Evolutionary conservation across 2,888 invertebrate species (phyloP).

Genomic region (Pyrochroa serraticornis): DNA sequence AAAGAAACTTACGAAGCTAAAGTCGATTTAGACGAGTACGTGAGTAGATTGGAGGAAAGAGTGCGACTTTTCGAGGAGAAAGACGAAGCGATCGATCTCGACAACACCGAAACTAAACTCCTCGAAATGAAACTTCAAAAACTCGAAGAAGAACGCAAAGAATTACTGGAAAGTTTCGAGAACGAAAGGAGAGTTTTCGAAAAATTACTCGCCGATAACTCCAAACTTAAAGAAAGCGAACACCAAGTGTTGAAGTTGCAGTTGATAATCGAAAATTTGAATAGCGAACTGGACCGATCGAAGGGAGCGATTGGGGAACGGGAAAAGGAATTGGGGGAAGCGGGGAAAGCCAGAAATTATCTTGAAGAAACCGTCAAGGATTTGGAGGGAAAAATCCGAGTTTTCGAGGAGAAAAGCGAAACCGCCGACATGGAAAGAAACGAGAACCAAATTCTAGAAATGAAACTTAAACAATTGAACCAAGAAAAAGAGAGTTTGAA

Average conservation of each 20-base stretch:
- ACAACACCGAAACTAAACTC: constrained; percentile 33
- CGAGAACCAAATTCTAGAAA: constrained; percentile 8
- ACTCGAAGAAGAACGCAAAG: constrained; percentile 35
- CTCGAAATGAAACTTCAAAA: constrained; percentile 33
- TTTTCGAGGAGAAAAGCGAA: constrained; percentile 30
- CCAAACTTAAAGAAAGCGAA: constrained; percentile 19
- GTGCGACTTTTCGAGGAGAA: constrained; percentile 33
- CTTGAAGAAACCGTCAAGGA: constrained; percentile 25
- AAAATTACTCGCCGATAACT: background rate
- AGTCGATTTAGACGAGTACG: background rate
- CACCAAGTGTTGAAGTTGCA: constrained; percentile 1
- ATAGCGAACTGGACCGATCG: background rate
- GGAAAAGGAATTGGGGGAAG: constrained; percentile 29
- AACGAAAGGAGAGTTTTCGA: constrained; percentile 21
- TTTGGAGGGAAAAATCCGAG: constrained; percentile 26
- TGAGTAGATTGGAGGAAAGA: constrained; percentile 19
- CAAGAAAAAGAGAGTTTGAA: constrained; percentile 25
- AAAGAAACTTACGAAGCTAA: background rate
- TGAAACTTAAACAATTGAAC: constrained; percentile 28
- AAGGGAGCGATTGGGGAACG: background rate
- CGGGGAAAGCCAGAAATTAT: constrained; percentile 26
- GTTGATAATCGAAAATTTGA: constrained; percentile 17
- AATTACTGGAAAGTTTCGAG: constrained; percentile 34
- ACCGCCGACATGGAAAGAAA: constrained; percentile 31
- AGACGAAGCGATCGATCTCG: constrained; percentile 28